A percentile compares a stretch with the other conserved stretches of the same genome.
Evolutionary conservation across 2,888 invertebrate species (phyloP).

Genomic region (Diadromus collaris): DNA sequence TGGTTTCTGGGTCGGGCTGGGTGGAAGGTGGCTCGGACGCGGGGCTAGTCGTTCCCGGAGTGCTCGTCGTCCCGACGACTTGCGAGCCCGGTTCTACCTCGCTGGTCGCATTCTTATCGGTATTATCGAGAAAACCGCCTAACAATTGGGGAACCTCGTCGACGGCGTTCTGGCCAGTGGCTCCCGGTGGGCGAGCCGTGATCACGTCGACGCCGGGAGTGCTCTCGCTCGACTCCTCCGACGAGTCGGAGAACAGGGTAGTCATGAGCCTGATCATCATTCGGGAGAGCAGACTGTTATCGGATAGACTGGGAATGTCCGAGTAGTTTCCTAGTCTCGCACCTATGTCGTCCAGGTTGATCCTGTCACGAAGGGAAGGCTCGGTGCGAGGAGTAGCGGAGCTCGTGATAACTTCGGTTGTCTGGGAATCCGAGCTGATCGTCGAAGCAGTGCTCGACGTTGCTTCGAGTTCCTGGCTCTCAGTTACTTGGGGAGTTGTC

Average conservation of each 20-base stretch:
- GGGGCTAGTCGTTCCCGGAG: not conserved
- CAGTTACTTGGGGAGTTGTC: slow-evolving; percentile 55
- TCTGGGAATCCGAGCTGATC: slow-evolving; percentile 54
- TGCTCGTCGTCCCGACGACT: slow-evolving; percentile 24
- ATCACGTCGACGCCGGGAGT: slow-evolving; percentile 10
- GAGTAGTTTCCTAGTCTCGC: slow-evolving; percentile 44
- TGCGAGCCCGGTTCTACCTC: slow-evolving; percentile 32
- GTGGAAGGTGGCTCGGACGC: slow-evolving; percentile 12
- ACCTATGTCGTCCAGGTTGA: slow-evolving; percentile 43
- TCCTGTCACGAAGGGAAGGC: slow-evolving; percentile 24
- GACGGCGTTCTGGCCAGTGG: slow-evolving; percentile 22
- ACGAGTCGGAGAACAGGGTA: slow-evolving; percentile 45
- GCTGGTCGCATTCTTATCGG: slow-evolving; percentile 62
- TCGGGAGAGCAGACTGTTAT: slow-evolving; percentile 54
- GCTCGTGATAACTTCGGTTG: slow-evolving; percentile 45
- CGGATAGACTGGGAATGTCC: slow-evolving; percentile 38
- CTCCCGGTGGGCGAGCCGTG: slow-evolving; percentile 14
- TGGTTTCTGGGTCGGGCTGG: slow-evolving; percentile 34
- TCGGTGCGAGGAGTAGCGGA: slow-evolving; percentile 44
- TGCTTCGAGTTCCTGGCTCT: slow-evolving; percentile 36
- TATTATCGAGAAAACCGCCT: slow-evolving; percentile 70
- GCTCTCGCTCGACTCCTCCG: slow-evolving; percentile 16
- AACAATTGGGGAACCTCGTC: slow-evolving; percentile 64
- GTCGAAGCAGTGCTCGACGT: slow-evolving; percentile 45
- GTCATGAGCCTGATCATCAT: slow-evolving; percentile 63